These are phyloP conservation scores for Dicentrarchus labrax DNA, from an alignment of 2,113 vertebrate species.

Conservation along the genomic window DNA sequence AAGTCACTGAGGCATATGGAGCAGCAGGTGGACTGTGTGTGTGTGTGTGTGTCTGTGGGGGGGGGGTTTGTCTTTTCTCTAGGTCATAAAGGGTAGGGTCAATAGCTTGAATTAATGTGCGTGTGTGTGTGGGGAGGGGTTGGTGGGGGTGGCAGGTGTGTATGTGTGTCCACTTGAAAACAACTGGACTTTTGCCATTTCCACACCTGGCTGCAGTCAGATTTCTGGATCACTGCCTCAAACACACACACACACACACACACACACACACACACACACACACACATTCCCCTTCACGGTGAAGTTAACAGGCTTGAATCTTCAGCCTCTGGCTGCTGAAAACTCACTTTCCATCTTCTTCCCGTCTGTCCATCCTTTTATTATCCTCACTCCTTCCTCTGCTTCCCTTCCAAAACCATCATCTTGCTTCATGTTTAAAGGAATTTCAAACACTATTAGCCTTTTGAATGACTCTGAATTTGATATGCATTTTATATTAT, in stretches of 20 bases:
- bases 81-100: constrained; percentile 38
- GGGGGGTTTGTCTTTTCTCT: constrained; percentile 8
- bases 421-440: background rate
- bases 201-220: constrained; percentile 43
- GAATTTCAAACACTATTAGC: background rate
- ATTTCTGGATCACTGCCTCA: constrained; percentile 49
- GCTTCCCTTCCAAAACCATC: background rate
- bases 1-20: constrained; percentile 42
- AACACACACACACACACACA: constrained; percentile 33
- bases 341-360: constrained; percentile 23
- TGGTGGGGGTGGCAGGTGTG: background rate
- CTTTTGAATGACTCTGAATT: background rate
- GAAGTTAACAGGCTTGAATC: constrained; percentile 55
- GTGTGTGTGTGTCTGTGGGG: constrained; percentile 9
- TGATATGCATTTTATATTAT: background rate
- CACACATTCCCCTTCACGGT: constrained; percentile 40
- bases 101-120: constrained; percentile 18
- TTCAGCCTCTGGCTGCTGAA: constrained; percentile 47
- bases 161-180: constrained; percentile 4
- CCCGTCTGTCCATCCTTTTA: constrained; percentile 18
- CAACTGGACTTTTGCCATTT: constrained; percentile 39
- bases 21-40: constrained; percentile 24
- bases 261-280: constrained; percentile 29
- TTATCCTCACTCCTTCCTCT: constrained; percentile 15
- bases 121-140: background rate